Conservation (phyloP, 2,797 vertebrate genomes). For the Dallia pectoralis region DNA sequence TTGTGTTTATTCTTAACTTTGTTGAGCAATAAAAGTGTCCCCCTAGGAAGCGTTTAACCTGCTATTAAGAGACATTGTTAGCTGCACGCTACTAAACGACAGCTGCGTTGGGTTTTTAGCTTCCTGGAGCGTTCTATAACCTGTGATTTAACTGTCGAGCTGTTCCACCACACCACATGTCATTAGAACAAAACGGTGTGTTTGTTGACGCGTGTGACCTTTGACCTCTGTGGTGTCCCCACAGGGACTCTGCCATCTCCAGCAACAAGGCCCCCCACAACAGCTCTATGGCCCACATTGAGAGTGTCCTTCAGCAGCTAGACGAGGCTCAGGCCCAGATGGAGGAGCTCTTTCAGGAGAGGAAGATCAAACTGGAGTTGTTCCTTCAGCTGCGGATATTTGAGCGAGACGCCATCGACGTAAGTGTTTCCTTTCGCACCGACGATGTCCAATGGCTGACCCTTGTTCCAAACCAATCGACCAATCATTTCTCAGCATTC, state of each 20-base stretch:
- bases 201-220: neutral
- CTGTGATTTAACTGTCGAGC: neutral
- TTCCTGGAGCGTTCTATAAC: neutral
- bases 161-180: neutral
- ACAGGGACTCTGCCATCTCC: constrained; percentile 86
- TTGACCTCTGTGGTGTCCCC: neutral
- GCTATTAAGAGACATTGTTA: constrained; percentile 1
- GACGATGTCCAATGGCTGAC: no score
- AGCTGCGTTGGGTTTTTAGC: neutral
- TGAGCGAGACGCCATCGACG: constrained; percentile 87
- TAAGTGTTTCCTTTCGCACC: constrained; percentile 57
- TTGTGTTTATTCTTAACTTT: neutral
- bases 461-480: neutral
- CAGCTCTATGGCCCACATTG: constrained; percentile 89
- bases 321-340: constrained; percentile 90
- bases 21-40: neutral
- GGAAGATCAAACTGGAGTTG: constrained; percentile 89
- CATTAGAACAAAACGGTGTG: neutral
- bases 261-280: constrained; percentile 89
- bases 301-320: constrained; percentile 88
- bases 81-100: neutral
- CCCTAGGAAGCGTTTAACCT: neutral
- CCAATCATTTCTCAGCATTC: neutral
- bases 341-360: constrained; percentile 89
- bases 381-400: constrained; percentile 88